phyloP scores from a whole-genome alignment of 2,888 invertebrate species.

The Lasioglossum calceatum region DNA sequence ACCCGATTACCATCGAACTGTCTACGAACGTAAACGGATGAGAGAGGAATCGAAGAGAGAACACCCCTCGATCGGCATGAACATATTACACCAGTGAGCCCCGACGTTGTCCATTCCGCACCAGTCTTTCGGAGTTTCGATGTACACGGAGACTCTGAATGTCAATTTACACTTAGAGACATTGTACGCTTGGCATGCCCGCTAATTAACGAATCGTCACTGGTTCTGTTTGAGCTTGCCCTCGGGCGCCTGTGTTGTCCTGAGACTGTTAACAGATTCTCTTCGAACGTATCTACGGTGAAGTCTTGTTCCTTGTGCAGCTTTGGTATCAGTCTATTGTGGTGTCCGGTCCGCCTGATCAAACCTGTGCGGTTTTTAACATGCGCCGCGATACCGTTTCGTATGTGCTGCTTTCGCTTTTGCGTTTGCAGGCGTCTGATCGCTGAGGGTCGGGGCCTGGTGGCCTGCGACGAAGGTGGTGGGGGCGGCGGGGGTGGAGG shows the following conservation, averaged over 20 bases:
- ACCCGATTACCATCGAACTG: not conserved
- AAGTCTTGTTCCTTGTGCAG: slow-evolving; percentile 75
- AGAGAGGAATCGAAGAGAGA: not conserved
- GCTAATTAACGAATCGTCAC: slow-evolving; percentile 55
- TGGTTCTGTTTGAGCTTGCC: slow-evolving; percentile 44
- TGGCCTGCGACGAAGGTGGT: not conserved
- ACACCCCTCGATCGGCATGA: not conserved
- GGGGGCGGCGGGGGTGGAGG: slow-evolving; percentile 47
- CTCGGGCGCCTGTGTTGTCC: slow-evolving; percentile 31
- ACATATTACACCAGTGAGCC: not conserved
- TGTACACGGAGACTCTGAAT: not conserved
- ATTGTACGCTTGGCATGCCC: slow-evolving; percentile 22
- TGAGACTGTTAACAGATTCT: slow-evolving; percentile 72
- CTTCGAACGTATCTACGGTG: slow-evolving; percentile 79
- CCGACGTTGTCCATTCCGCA: not conserved
- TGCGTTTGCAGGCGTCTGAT: slow-evolving; percentile 24
- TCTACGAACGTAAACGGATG: not conserved
- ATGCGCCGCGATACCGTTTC: slow-evolving; percentile 38
- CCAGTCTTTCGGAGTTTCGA: not conserved
- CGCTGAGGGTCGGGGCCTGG: not conserved
- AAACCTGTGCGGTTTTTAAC: not conserved
- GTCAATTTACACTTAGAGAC: slow-evolving; percentile 27
- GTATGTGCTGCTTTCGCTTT: slow-evolving; percentile 41
- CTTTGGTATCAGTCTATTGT: slow-evolving; percentile 20
- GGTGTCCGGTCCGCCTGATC: slow-evolving; percentile 16